phyloP scores from a whole-genome alignment of 2,797 vertebrate species.

The Crossoptilon crossoptilon region DNA sequence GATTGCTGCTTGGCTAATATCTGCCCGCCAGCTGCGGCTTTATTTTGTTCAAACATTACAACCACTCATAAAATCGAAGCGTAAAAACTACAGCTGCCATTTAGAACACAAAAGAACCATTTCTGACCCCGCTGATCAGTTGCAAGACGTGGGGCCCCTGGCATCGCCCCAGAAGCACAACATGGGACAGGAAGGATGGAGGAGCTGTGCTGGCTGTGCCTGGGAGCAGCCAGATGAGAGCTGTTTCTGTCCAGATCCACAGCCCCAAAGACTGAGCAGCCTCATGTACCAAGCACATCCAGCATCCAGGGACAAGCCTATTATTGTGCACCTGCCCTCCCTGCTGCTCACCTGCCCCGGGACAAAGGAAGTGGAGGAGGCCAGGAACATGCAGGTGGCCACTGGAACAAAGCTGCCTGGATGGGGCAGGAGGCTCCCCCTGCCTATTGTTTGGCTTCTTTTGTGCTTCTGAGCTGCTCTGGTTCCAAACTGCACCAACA shows the following conservation, averaged over 20 bases:
- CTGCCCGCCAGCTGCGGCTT: neutral
- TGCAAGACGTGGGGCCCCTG: neutral
- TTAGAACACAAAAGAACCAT: neutral
- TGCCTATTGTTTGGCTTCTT: conserved; percentile 62
- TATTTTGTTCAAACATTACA: conserved; percentile 19
- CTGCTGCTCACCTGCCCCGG: conserved; percentile 53
- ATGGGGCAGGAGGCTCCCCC: neutral
- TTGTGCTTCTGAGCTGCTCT: conserved; percentile 19
- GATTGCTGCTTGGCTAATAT: neutral
- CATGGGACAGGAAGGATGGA: neutral
- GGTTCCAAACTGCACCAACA: neutral
- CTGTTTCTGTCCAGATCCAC: neutral
- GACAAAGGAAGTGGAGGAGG: conserved; percentile 62
- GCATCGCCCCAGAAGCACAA: neutral
- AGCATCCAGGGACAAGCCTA: conserved; percentile 40
- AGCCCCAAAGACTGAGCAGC: neutral
- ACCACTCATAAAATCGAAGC: neutral
- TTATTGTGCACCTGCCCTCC: conserved; percentile 47
- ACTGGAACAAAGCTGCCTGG: conserved; percentile 21
- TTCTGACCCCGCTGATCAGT: neutral
- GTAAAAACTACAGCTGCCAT: neutral
- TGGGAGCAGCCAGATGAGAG: conserved; percentile 37
- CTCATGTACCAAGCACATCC: conserved; percentile 48
- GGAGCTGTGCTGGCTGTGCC: neutral
- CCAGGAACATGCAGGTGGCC: neutral